Conservation (phyloP, 2,113 vertebrate species). For the Leptodactylus fuscus region DNA sequence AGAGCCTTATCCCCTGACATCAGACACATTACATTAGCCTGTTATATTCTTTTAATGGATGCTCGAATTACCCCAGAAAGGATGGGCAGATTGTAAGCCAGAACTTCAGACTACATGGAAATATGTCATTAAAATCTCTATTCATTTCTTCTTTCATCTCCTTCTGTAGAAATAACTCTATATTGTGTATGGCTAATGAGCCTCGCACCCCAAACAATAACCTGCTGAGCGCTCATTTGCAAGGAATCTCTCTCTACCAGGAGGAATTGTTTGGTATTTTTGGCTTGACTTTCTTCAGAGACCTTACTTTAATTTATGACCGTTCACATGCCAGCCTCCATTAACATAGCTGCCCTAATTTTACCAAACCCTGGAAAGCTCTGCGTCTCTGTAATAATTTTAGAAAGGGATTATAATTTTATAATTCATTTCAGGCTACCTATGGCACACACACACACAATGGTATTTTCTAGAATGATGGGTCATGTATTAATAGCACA, state of each 20-base stretch:
- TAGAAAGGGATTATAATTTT: not conserved
- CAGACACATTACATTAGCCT: not conserved
- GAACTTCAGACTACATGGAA: not conserved
- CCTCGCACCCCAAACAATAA: slow-evolving; percentile 46
- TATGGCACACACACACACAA: too few species aligned
- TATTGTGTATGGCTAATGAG: slow-evolving; percentile 51
- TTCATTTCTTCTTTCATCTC: not conserved
- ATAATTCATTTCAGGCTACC: not conserved
- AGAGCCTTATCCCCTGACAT: too few species aligned
- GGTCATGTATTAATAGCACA: not conserved
- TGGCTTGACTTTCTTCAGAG: not conserved
- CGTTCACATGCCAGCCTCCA: slow-evolving; percentile 8
- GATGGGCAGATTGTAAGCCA: not conserved
- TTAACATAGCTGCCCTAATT: slow-evolving; percentile 20
- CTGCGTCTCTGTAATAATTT: not conserved
- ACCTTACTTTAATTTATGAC: not conserved
- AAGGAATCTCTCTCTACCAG: slow-evolving; percentile 30
- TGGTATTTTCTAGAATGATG: too few species aligned
- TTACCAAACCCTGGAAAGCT: slow-evolving; percentile 20
- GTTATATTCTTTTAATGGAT: not conserved
- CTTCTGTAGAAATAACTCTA: slow-evolving; percentile 1
- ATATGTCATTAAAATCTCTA: slow-evolving; percentile 26
- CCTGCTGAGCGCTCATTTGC: slow-evolving; percentile 2
- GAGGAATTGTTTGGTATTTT: slow-evolving; percentile 24
- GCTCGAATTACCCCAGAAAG: not conserved